These are phyloP conservation scores for Probosciger aterrimus DNA, from an alignment of 2,113 vertebrate genomes.

Conservation along the genomic window DNA sequence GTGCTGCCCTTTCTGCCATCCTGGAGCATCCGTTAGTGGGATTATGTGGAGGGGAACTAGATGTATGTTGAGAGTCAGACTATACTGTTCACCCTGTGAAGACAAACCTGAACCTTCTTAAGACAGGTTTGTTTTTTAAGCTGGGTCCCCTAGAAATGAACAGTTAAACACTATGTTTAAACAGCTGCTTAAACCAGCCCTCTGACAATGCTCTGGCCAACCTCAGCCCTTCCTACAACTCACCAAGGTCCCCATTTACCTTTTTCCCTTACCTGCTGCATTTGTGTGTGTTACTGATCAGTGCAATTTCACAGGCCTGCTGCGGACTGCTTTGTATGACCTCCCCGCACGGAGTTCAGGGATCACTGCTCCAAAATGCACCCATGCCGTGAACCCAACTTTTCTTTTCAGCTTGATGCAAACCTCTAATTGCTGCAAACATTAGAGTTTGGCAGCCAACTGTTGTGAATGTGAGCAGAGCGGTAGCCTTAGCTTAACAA, in stretches of 20 bases:
- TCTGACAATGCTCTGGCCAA: background rate
- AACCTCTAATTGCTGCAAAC: background rate
- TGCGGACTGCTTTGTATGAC: background rate
- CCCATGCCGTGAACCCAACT: accelerated
- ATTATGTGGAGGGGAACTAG: background rate
- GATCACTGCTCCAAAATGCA: background rate
- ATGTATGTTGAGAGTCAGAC: background rate
- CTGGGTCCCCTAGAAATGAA: background rate
- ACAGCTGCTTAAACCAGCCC: background rate
- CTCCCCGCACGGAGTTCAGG: background rate
- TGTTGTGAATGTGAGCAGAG: background rate
- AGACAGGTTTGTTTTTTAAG: background rate
- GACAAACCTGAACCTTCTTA: background rate
- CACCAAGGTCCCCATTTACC: background rate
- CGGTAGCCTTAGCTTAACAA: background rate
- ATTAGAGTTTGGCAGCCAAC: background rate
- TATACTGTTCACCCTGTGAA: background rate
- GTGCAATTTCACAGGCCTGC: background rate
- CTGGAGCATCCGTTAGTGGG: background rate
- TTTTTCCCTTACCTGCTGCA: background rate
- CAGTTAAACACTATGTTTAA: background rate
- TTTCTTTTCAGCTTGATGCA: background rate
- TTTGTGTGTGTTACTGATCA: background rate
- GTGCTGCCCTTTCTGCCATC: background rate
- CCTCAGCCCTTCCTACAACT: background rate